A percentile compares a stretch with the other conserved stretches of the same genome.
phyloP scores from a whole-genome alignment of 2,888 invertebrate genomes.

The Standfussiana lucernea region DNA sequence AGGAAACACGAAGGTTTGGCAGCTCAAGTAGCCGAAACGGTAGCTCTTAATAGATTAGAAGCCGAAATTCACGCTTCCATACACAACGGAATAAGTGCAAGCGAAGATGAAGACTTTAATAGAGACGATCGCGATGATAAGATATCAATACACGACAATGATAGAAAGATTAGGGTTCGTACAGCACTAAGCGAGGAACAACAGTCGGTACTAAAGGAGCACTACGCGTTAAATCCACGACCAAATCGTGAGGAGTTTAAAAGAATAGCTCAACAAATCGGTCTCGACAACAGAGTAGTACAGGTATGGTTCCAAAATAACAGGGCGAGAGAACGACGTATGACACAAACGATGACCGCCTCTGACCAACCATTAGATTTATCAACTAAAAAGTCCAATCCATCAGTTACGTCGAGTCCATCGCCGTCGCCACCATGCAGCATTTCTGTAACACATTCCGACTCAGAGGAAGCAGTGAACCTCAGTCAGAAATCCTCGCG shows the following conservation, averaged over 20 bases:
- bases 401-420: constrained; percentile 90
- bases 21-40: constrained; percentile 94
- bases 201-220: constrained; percentile 96
- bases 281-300: constrained; percentile 94
- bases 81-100: constrained; percentile 90
- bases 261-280: constrained; percentile 95
- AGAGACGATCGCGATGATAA: constrained; percentile 89
- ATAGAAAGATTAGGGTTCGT: constrained; percentile 96
- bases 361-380: constrained; percentile 97
- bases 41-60: constrained; percentile 89
- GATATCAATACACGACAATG: constrained; percentile 91
- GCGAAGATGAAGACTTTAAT: constrained; percentile 91
- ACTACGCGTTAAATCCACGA: constrained; percentile 97
- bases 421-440: constrained; percentile 92
- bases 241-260: constrained; percentile 98
- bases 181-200: constrained; percentile 99
- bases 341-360: constrained; percentile 81
- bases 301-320: constrained; percentile 99
- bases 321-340: constrained; percentile 95
- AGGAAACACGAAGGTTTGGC: constrained; percentile 93
- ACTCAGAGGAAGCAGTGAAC: constrained; percentile 94
- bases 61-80: constrained; percentile 88
- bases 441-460: constrained; percentile 91
- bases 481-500: constrained; percentile 93
- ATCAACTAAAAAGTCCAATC: constrained; percentile 94